These are phyloP conservation scores for Beaufortia kweichowensis DNA, from an alignment of 2,113 vertebrate species.

Conservation along the genomic window DNA sequence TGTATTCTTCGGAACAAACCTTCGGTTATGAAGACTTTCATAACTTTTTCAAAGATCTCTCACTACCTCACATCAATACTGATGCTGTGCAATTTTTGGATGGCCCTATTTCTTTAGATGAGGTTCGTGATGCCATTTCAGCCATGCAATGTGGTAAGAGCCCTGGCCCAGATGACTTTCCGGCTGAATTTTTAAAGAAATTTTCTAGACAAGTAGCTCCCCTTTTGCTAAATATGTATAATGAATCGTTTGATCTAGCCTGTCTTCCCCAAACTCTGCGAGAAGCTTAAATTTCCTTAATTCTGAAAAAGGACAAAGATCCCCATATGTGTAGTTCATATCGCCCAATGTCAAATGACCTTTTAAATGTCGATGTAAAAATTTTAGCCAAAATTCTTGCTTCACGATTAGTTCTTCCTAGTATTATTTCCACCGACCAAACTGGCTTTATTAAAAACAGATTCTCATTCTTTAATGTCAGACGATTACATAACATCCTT, in stretches of 20 bases:
- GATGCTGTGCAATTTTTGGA: neutral
- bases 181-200: neutral
- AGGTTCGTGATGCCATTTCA: neutral
- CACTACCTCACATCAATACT: neutral
- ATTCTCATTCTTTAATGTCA: neutral
- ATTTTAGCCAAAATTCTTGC: too few species aligned
- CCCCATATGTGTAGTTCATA: neutral
- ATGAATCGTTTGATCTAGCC: neutral
- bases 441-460: slow-evolving; percentile 2
- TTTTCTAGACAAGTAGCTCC: neutral
- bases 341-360: neutral
- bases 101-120: neutral
- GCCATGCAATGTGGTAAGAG: neutral
- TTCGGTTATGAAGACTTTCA: neutral
- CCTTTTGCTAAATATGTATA: slow-evolving; percentile 1
- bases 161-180: neutral
- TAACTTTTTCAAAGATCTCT: neutral
- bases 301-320: neutral
- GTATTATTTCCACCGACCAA: neutral
- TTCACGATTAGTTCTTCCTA: neutral
- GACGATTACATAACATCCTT: neutral
- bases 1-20: neutral
- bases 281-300: neutral
- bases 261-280: neutral
- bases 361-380: neutral